phyloP scores from a whole-genome alignment of 2,113 vertebrate genomes.

The Ahaetulla prasina region DNA sequence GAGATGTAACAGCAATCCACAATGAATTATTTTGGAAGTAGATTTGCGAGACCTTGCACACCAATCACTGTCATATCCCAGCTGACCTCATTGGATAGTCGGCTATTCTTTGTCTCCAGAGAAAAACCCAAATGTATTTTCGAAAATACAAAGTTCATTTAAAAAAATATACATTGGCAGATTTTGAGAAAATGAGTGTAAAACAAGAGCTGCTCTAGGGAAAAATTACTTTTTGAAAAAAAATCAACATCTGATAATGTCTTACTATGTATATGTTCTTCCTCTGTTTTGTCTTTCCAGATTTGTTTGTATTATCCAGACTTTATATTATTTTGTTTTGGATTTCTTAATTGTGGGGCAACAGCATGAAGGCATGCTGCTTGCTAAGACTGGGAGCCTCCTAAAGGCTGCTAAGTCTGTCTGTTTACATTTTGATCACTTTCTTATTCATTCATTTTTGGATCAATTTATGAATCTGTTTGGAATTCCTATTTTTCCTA shows the following conservation, averaged over 20 bases:
- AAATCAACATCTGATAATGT: neutral
- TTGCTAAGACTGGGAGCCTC: neutral
- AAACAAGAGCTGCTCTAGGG: neutral
- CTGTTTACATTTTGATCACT: neutral
- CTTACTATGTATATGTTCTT: neutral
- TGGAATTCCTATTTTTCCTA: neutral
- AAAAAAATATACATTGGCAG: neutral
- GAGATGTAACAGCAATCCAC: neutral
- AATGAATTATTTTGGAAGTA: neutral
- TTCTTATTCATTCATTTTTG: neutral
- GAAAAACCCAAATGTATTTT: neutral
- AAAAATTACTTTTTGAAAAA: neutral
- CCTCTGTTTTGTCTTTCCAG: slow-evolving; percentile 21
- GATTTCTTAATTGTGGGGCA: neutral
- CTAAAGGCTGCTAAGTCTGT: neutral
- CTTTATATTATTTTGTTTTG: neutral
- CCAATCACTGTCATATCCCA: neutral
- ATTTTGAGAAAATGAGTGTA: neutral
- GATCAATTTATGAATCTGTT: neutral
- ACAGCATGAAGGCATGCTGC: too few species aligned
- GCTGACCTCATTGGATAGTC: neutral
- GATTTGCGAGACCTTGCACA: neutral
- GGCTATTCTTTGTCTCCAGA: neutral
- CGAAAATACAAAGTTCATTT: neutral
- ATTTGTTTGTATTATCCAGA: slow-evolving; percentile 22